Conservation (phyloP, 2,888 invertebrate species). For the Hylaea fasciaria region DNA sequence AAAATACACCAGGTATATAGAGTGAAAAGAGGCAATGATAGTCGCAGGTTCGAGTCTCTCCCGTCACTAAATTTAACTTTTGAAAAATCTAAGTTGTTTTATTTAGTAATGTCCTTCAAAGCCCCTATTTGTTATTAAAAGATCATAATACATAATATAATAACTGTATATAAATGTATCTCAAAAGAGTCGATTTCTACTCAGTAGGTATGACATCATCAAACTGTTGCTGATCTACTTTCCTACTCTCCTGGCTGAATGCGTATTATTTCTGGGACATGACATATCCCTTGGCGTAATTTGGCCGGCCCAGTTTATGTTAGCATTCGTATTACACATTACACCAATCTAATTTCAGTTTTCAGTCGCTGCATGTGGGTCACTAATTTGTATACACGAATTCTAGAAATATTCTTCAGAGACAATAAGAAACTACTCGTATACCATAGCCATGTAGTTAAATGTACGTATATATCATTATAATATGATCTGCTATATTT, state of each 20-base stretch:
- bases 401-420: neutral
- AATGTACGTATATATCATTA: no score
- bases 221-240: slow-evolving; percentile 31
- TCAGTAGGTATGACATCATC: slow-evolving; percentile 71
- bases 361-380: slow-evolving; percentile 67
- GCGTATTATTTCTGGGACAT: slow-evolving; percentile 72
- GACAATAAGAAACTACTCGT: no score
- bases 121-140: neutral
- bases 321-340: slow-evolving; percentile 56
- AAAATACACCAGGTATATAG: no score
- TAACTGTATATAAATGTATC: slow-evolving; percentile 9
- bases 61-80: no score
- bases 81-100: no score
- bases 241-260: slow-evolving; percentile 50
- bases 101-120: neutral
- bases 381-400: slow-evolving; percentile 47
- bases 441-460: no score
- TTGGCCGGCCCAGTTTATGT: slow-evolving; percentile 58
- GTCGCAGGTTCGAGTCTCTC: no score
- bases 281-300: slow-evolving; percentile 77
- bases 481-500: no score
- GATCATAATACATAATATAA: no score
- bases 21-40: no score
- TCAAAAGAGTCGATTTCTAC: slow-evolving; percentile 47
- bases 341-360: slow-evolving; percentile 74